Evolutionary conservation across 2,797 vertebrate species (phyloP).

Genomic region (Gobio occitaniae): DNA sequence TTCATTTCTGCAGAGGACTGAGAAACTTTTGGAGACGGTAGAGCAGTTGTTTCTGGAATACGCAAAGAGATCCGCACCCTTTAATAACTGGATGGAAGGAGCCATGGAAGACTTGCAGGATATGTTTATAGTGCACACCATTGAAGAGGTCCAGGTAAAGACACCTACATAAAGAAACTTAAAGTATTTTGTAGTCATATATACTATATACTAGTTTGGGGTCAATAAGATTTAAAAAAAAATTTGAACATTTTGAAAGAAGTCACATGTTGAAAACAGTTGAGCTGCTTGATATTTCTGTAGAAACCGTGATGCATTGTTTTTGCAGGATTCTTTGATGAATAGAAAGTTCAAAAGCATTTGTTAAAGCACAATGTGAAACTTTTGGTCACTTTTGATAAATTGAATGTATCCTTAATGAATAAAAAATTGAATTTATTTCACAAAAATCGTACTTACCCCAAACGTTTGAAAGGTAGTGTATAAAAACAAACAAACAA

Average conservation of each 20-base stretch:
- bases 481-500: neutral
- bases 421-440: neutral
- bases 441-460: neutral
- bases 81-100: conserved; percentile 99
- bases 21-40: conserved; percentile 95
- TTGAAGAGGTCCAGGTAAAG: conserved; percentile 92
- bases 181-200: too few species aligned
- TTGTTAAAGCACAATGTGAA: neutral
- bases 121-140: conserved; percentile 97
- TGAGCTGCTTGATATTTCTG: neutral
- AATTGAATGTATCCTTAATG: neutral
- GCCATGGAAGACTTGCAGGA: conserved; percentile 98
- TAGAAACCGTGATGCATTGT: neutral
- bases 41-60: conserved; percentile 97
- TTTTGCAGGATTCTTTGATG: neutral
- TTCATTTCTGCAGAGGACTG: conserved; percentile 83
- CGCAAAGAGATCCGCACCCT: conserved; percentile 93
- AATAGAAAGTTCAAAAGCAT: neutral
- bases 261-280: neutral
- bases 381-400: neutral
- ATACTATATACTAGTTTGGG: too few species aligned
- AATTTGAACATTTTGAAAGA: too few species aligned
- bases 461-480: neutral
- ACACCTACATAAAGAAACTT: neutral
- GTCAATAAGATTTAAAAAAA: too few species aligned